Base-by-base conservation (phyloP, 2,797 vertebrate species). In the Channa striata region DNA sequence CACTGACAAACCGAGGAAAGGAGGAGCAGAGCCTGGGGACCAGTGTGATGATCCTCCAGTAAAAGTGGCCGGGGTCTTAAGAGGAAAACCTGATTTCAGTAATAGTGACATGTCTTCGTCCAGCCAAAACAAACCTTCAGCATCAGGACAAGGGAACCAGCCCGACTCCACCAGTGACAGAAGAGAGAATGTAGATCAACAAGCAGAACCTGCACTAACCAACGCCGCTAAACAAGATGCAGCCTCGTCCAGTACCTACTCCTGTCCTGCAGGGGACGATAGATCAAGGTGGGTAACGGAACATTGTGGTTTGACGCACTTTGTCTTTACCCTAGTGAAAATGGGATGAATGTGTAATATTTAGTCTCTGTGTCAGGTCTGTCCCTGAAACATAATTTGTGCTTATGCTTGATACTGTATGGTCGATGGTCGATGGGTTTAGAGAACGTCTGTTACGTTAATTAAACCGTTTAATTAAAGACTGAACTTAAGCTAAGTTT, bases 251-350 rank as follows among this genome's bases (percentile, higher is more conserved):
- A 64, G 44, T 39, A 11, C 40, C 54, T 6, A 36, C 12, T 8
- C 30, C 2, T 16, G 39, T 58, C 68, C 73, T 30, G 12, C 3
- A 57, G 81, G 52, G 19, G 75, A 49, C 11, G 2, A 57, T 53
- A 49, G 21, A 16, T 25, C 17, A 0, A 84, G 84, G 90, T 91
- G 1, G 65, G 80, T 68, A 13, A 16, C 2, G 17, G 14, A 25
- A 30, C 17, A 19, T 30, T 30, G 25, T 4, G 6, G 19, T 47
- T 21, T 47, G 19, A n/a, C n/a, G 23, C 25, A 17, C 8, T 54
- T 25, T 19, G 1, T 56, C 44, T 20, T 25, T 12, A 17, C 11
- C 6, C 47, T 2, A 33, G n/a, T 37, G 21, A 14, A 34, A 9
- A 6, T 37, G 0, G 21, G 11, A 46, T 16, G 1, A 47, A 11